Percentiles rank a stretch among this genome's conserved stretches.
phyloP scores from a whole-genome alignment of 2,797 vertebrate species.

The Triplophysa bombifrons region DNA sequence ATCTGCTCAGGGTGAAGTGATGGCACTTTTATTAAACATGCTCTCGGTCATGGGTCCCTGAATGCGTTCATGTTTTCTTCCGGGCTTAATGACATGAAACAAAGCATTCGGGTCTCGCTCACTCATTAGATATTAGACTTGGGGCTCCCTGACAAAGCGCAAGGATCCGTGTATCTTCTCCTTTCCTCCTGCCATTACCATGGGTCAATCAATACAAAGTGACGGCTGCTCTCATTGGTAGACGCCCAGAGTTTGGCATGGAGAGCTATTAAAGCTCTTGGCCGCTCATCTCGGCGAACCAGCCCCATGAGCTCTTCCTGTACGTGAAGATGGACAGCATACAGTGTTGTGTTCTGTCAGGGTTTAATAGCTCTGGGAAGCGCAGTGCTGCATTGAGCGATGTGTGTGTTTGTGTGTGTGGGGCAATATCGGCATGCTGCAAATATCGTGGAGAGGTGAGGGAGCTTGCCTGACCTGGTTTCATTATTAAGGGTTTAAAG shows the following conservation, averaged over 20 bases:
- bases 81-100: conserved; percentile 23
- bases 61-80: conserved; percentile 30
- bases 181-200: conserved; percentile 17
- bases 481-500: conserved; percentile 45
- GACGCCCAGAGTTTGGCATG: conserved; percentile 49
- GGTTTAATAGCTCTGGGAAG: conserved; percentile 66
- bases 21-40: conserved; percentile 46
- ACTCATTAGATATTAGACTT: conserved; percentile 34
- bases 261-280: conserved; percentile 61
- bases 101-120: conserved; percentile 22
- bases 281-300: conserved; percentile 39
- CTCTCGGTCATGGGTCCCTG: conserved; percentile 21
- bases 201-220: conserved; percentile 44
- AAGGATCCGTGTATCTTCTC: conserved; percentile 10
- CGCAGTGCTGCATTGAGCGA: conserved; percentile 33
- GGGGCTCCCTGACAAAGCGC: neutral
- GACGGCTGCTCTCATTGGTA: conserved; percentile 30
- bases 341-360: conserved; percentile 59
- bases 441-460: conserved; percentile 52
- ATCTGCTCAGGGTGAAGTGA: conserved; percentile 38
- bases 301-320: conserved; percentile 54
- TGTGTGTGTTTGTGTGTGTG: conserved; percentile 17
- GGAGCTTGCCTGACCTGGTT: conserved; percentile 12
- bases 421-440: conserved; percentile 42
- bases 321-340: conserved; percentile 59